Percentiles rank a stretch among this genome's conserved stretches.
Conservation (phyloP, 2,797 vertebrate genomes). For the Melanogrammus aeglefinus region DNA sequence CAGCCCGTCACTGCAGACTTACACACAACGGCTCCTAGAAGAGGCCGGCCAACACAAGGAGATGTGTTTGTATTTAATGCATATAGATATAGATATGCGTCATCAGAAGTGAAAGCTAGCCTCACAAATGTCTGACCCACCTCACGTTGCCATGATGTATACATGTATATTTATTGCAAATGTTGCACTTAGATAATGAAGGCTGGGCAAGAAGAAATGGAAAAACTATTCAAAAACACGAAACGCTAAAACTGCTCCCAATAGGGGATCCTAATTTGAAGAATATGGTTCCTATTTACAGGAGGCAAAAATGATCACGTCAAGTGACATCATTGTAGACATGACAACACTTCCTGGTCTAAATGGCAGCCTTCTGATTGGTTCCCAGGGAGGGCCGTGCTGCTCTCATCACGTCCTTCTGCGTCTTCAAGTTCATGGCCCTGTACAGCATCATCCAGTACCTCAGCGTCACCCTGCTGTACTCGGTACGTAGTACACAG, state of each 20-base stretch:
- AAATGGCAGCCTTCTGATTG: background rate
- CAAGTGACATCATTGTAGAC: background rate
- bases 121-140: too few species aligned
- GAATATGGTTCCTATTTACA: too few species aligned
- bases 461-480: conserved; percentile 90
- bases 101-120: too few species aligned
- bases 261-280: too few species aligned
- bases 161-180: too few species aligned
- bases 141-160: too few species aligned
- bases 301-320: background rate
- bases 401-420: conserved; percentile 96
- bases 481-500: conserved; percentile 81
- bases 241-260: too few species aligned
- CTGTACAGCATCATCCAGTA: conserved; percentile 99
- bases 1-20: background rate
- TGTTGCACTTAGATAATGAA: too few species aligned
- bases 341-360: background rate
- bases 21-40: background rate
- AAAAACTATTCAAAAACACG: too few species aligned
- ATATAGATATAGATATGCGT: too few species aligned
- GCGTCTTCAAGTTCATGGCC: conserved; percentile 99
- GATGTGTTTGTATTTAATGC: too few species aligned
- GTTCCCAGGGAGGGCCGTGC: conserved; percentile 90
- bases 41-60: background rate
- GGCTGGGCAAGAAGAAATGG: too few species aligned